Percentiles rank a stretch among this genome's conserved stretches.
Evolutionary conservation across 2,888 invertebrate genomes (phyloP).

Genomic region (Aleiodes leptofemur): DNA sequence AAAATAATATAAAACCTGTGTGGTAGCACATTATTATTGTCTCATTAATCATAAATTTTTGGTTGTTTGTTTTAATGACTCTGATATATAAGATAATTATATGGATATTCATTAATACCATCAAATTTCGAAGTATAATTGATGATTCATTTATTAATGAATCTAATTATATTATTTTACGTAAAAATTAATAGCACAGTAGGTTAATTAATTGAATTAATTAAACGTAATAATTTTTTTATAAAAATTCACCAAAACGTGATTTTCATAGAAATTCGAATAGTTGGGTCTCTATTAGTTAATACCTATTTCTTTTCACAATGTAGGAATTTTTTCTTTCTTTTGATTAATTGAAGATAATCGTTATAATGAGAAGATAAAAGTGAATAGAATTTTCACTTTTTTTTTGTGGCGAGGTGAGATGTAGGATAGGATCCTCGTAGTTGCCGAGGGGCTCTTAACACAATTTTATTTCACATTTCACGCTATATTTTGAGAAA

Average conservation of each 20-base stretch:
- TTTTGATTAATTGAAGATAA: no score
- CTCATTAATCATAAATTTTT: background rate
- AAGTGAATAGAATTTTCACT: no score
- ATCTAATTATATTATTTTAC: constrained; percentile 7
- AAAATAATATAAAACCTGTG: constrained; percentile 1
- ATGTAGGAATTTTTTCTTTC: background rate
- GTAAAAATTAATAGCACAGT: constrained; percentile 22
- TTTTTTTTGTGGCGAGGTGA: no score
- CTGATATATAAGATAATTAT: background rate
- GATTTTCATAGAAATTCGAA: constrained; percentile 13
- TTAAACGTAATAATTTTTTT: constrained; percentile 4
- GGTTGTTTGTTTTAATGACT: constrained; percentile 7
- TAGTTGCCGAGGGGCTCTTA: no score
- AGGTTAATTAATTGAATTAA: background rate
- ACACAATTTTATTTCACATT: no score
- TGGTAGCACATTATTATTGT: constrained; percentile 17
- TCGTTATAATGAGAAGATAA: no score
- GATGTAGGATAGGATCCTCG: no score
- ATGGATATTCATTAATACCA: constrained; percentile 14
- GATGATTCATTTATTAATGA: constrained; percentile 3
- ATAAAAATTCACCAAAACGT: background rate
- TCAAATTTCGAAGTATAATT: constrained; percentile 9
- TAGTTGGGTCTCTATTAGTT: constrained; percentile 22
- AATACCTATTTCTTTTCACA: constrained; percentile 18
- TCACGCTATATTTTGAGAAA: no score